These are phyloP conservation scores for Lampris incognitus DNA, from an alignment of 2,113 vertebrate species.

Conservation along the genomic window DNA sequence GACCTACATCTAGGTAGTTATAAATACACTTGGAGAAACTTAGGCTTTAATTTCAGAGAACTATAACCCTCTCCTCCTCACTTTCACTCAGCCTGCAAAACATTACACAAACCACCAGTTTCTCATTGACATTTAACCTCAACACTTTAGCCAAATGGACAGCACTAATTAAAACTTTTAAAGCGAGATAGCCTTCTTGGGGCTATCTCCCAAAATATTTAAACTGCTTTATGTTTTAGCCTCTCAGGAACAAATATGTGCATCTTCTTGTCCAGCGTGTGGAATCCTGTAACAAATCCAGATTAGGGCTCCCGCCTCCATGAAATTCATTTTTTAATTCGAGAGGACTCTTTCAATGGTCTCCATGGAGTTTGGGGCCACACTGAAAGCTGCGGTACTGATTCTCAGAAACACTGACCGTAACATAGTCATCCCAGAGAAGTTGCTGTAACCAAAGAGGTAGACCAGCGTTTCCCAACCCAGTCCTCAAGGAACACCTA, in stretches of 20 bases:
- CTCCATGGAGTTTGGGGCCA: conserved; percentile 57
- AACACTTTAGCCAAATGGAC: conserved; percentile 23
- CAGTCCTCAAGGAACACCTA: too few relatives aligned
- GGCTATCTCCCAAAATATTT: conserved; percentile 80
- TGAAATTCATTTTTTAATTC: conserved; percentile 63
- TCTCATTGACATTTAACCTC: conserved; percentile 31
- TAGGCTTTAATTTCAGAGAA: conserved; percentile 84
- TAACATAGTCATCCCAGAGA: conserved; percentile 66
- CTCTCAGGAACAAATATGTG: conserved; percentile 89
- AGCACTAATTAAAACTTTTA: conserved; percentile 54
- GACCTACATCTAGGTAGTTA: conserved; percentile 74
- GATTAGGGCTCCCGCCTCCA: conserved; percentile 51
- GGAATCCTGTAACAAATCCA: conserved; percentile 89
- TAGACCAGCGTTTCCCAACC: conserved; percentile 71
- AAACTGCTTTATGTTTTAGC: conserved; percentile 81
- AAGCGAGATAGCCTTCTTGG: conserved; percentile 22
- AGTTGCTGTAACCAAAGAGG: conserved; percentile 73
- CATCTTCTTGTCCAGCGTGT: conserved; percentile 80
- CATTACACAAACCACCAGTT: conserved; percentile 27
- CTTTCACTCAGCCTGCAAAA: conserved; percentile 71
- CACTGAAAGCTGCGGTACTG: conserved; percentile 80
- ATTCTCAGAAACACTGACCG: conserved; percentile 78
- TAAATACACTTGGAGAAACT: conserved; percentile 84
- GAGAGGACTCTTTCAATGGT: conserved; percentile 65
- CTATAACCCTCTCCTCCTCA: conserved; percentile 64